Evolutionary conservation across 2,797 vertebrate species (phyloP).

Genomic region (Sebastolobus alascanus): DNA sequence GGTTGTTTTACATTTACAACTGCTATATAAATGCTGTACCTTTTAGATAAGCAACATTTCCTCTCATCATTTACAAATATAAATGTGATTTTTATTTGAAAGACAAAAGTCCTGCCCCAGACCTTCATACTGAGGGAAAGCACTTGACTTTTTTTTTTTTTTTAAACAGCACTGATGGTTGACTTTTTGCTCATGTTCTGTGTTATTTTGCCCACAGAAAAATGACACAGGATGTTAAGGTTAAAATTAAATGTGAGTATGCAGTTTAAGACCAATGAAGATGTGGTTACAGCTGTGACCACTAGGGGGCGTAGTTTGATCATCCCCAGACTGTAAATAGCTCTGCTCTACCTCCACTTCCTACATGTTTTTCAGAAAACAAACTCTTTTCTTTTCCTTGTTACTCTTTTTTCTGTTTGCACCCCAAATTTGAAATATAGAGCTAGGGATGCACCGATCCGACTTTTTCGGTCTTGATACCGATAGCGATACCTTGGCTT

Average conservation of each 20-base stretch:
- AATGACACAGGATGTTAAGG: background rate
- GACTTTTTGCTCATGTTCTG: background rate
- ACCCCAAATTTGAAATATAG: background rate
- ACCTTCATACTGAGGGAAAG: constrained; percentile 17
- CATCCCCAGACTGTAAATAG: background rate
- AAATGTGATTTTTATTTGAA: constrained; percentile 2
- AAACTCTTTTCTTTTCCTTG: background rate
- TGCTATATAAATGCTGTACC: constrained; percentile 46
- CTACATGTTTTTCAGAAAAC: background rate
- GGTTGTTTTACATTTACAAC: background rate
- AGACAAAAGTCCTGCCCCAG: background rate
- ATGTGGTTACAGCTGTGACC: background rate
- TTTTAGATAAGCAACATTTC: background rate
- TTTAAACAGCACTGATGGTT: background rate
- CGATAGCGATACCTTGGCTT: no score
- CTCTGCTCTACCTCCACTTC: background rate
- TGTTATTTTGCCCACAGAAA: no score
- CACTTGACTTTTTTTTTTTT: background rate
- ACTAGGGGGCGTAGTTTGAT: background rate
- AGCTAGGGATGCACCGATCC: no score
- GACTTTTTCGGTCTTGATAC: no score
- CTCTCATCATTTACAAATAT: background rate
- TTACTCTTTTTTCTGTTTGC: background rate
- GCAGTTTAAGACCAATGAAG: background rate
- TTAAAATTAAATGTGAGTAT: background rate